These are phyloP conservation scores for Maccullochella peelii DNA, from an alignment of 2,113 vertebrate genomes.

Conservation along the genomic window DNA sequence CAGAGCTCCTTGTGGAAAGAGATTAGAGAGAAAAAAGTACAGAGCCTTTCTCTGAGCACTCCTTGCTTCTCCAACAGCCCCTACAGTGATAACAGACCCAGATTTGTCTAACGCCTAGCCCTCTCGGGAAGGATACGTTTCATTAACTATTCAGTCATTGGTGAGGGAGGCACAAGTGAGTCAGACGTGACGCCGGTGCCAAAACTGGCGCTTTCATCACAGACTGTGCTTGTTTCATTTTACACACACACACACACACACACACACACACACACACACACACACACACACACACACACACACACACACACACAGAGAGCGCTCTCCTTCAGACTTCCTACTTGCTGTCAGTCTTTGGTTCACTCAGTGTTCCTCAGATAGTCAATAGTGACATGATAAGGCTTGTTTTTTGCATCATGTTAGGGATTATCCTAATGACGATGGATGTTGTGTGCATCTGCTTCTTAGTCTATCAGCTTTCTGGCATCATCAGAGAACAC, in stretches of 20 bases:
- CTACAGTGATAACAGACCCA: constrained; percentile 74
- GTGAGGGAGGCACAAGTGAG: constrained; percentile 43
- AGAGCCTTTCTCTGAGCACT: constrained; percentile 57
- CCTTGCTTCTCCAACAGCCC: constrained; percentile 56
- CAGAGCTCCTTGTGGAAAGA: constrained; percentile 42
- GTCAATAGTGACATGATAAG: not conserved
- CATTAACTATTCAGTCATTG: constrained; percentile 70
- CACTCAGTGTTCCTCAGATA: not conserved
- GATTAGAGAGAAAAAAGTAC: constrained; percentile 40
- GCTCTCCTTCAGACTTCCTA: constrained; percentile 15
- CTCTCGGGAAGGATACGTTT: constrained; percentile 68
- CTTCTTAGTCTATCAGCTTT: not conserved
- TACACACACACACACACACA: too few species aligned
- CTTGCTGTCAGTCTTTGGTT: constrained; percentile 19
- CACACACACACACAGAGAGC: too few species aligned
- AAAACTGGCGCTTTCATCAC: constrained; percentile 55
- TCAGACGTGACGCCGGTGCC: constrained; percentile 49
- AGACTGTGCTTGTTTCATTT: constrained; percentile 53
- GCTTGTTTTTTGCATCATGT: not conserved
- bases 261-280: too few species aligned
- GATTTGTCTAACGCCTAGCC: constrained; percentile 69
- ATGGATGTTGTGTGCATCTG: not conserved
- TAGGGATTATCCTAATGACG: not conserved
- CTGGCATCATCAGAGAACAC: not conserved
- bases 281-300: too few species aligned